Evolutionary conservation across 2,113 vertebrate genomes (phyloP), one percentile per base, ranked within the genome.

Genomic region (Erpornis zantholeuca): DNA sequence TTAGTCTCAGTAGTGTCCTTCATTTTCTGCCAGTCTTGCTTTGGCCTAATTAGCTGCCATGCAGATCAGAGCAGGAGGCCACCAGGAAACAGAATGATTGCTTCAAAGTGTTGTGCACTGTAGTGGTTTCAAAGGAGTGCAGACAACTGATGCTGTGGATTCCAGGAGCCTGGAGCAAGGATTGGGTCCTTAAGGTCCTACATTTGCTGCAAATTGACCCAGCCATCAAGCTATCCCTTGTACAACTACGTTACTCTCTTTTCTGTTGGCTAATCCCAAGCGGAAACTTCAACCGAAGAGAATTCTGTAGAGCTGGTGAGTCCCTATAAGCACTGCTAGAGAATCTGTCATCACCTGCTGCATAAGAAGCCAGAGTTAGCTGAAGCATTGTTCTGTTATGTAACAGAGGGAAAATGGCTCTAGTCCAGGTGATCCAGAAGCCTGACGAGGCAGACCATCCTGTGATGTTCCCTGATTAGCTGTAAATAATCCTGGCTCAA

Each of bases 391-490:
- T 89, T 92, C 81, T 91, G 86, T 92, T 52, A 89, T 68, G 57
- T 82, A 78, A 87, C 9, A 36, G 64, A 63, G 73, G 69, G 87
- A 86, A 96, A 82, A 83, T 91, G 87, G 81, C 84, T 94, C 61
- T 64, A 35, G 21, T 78, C 90, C 84, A 87, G 78, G 47, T 56
- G 69, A 94, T 91, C 73, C 84, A 92, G 84, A 91, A 91, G 95
- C 69, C 64, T 47, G 52, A 87, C 90, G 73, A 95, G 73, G 38
- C 77, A 84, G 47, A 63, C 66, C 33, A 36, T 92, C 84, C 52
- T 78, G 77, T 89, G 81, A 68, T 70, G 52, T 54, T 78, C 73
- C 65, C 38, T 78, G 60, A 52, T 63, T 11, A 84, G 52, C 61
- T 66, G 78, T 68, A 87, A 95, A 78, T 91, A 89, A 78, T 78